Evolutionary conservation across 2,888 invertebrate genomes (phyloP), one percentile per base, ranked within the genome.

Genomic region (Stenodera caucasica): DNA sequence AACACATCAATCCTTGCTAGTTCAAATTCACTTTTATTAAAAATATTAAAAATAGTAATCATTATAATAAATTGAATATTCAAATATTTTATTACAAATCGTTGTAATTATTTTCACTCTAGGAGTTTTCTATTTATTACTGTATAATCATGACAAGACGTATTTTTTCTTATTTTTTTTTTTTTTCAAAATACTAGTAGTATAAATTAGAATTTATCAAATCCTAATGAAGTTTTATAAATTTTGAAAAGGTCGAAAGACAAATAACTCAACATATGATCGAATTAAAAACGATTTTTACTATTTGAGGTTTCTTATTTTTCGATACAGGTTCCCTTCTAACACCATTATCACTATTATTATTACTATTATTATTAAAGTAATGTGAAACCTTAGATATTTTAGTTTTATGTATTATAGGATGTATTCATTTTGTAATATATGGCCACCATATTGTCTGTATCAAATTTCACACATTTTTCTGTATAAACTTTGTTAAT

Each of bases 381-480:
- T 51, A 57, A 60, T 65, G 58, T 56, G 59, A 57, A 63, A 56
- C 59, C 23, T 51, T 51, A 53, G 49, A 49, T 60, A 49, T 55
- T 30, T 40, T 51, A 49, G 49, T 49, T 60, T 49, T 55, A 32
- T 57, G 57, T 57, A 49, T n/a, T 12, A 37, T 50, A 23, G 35
- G 50, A 53, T 59, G 14, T 55, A 35, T 53, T 60, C 49, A 53
- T 62, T 58, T 60, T 45, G 57, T 75, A 71, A 75, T 72, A 71
- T 72, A 74, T 73, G 67, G 64, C 71, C 66, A 64, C 58, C 73
- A 72, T 71, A 72, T 72, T 73, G 72, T 68, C 61, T 70, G 73
- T 74, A 70, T 77, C 76, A 75, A 74, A 75, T 77, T 77, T 77
- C 76, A 77, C 69, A 72, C 69, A 70, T 72, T 76, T 75, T 40